These are phyloP conservation scores for Peromyscus leucopus DNA, from an alignment of 2,113 vertebrate genomes.

Conservation along the genomic window DNA sequence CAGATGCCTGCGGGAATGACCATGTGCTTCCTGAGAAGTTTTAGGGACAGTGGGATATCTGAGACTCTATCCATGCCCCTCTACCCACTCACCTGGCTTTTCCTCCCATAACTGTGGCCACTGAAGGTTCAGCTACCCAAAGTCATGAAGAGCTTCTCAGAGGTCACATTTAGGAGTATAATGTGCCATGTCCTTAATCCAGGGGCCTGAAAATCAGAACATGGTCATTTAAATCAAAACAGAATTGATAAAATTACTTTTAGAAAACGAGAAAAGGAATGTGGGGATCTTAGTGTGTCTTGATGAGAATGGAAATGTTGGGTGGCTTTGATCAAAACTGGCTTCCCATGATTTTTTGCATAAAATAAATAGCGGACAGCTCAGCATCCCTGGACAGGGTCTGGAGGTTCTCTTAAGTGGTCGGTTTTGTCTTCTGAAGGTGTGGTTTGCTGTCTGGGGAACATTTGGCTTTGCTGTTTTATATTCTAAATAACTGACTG, in stretches of 20 bases:
- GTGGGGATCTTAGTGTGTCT: neutral
- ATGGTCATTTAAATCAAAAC: constrained; percentile 29
- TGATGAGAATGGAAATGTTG: neutral
- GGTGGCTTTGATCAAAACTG: neutral
- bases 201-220: neutral
- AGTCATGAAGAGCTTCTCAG: neutral
- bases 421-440: constrained; percentile 66
- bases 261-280: neutral
- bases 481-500: constrained; percentile 58
- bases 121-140: neutral
- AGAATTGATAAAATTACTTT: neutral
- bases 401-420: constrained; percentile 21
- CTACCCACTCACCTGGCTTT: neutral
- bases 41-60: neutral
- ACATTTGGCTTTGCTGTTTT: constrained; percentile 69
- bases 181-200: neutral
- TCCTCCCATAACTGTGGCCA: neutral
- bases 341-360: constrained; percentile 23
- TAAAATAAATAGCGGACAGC: constrained; percentile 37
- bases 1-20: neutral
- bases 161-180: neutral
- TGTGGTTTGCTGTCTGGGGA: constrained; percentile 68
- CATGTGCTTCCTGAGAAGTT: neutral
- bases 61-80: neutral
- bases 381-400: neutral